Evolutionary conservation across 2,113 vertebrate species (phyloP), one percentile per base, ranked within the genome.

Genomic region (Microtus ochrogaster): DNA sequence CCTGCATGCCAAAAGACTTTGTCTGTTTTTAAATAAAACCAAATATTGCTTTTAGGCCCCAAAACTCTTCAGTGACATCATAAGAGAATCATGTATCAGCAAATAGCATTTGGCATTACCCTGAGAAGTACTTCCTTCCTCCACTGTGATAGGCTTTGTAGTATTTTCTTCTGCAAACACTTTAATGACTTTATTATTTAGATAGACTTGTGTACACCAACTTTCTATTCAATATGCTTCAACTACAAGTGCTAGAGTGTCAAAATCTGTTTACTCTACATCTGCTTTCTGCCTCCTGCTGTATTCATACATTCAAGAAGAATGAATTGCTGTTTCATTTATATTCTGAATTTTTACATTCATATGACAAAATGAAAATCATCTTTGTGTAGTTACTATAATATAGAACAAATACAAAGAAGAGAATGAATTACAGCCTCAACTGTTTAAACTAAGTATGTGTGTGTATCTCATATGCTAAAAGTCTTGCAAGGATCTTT

Each of bases 211-310:
- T 87, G 52, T 74, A n/a, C 91, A 91, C 77, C 92, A 85, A 89
- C 93, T 97, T 96, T 90, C 89, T 92, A 92, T 97, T 95, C 72
- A 95, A 13, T 94, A 58, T 76, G 92, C 88, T 97, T 96, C 94
- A 92, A 93, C 88, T 97, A 85, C 81, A 90, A 87, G 91, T 97
- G 61, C 92, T 93, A 92, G 44, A 58, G n/a, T 94, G 95, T 96
- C 94, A 94, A 93, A 96, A 78, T 90, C 72, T 98, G 94, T 96
- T 97, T 95, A 82, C 85, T 96, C 94, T 96, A 79, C 88, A 96
- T 97, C 92, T 96, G 91, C 96, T 96, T 97, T 94, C 94, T 97
- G 94, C 96, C 93, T 96, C 76, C 79, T 88, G 9, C 96, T 97
- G 74, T 91, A 96, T 78, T 96, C 77, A 95, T 96, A 87, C 94